Evolutionary conservation across 2,113 vertebrate genomes (phyloP), one percentile per base, ranked within the genome.

Genomic region (Chloropsis hardwickii): DNA sequence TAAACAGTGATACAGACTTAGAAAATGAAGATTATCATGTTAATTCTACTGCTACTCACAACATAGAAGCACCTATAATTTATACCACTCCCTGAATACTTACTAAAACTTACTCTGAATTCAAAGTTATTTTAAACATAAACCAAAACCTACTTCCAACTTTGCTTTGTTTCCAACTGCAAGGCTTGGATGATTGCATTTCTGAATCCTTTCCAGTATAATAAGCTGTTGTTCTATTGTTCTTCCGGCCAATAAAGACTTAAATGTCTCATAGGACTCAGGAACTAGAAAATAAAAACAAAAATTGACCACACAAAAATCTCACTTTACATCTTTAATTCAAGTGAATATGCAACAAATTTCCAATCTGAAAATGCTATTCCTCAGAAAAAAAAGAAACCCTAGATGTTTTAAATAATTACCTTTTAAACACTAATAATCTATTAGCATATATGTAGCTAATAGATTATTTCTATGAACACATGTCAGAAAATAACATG

Each of bases 151-250:
- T 94, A 99, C 99, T 96, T 99, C 98, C 71, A 99, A 88, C 76
- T 99, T 99, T 5, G 98, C 96, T 93, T 99, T 99, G 97, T 99
- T 99, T 79, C 99, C 99, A 6, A 81, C 97, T 45, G 98, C 98
- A 56, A 99, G 98, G 93, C 99, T 99, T 2, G 99, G 99, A 70
- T 99, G 99, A 97, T 98, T 99, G 96, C 98, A 98, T 56, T 99
- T 99, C 95, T 98, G 98, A 80, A 99, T 99, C 64, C 99, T 98
- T 83, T 99, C 99, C 95, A 99, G n/a, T 76, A 99, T 98, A 96
- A 98, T 71, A 69, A 98, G 97, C 97, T 99, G 99, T 83, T 99
- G 96, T 62, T 98, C 98, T 13, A 86, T 37, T 6, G 98, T 95
- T 95, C 98, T 98, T 79, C 98, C 98, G 6, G 28, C 54, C 53